Evolutionary conservation across 2,888 invertebrate genomes (phyloP).

Genomic region (Cecidostiba fungosa): DNA sequence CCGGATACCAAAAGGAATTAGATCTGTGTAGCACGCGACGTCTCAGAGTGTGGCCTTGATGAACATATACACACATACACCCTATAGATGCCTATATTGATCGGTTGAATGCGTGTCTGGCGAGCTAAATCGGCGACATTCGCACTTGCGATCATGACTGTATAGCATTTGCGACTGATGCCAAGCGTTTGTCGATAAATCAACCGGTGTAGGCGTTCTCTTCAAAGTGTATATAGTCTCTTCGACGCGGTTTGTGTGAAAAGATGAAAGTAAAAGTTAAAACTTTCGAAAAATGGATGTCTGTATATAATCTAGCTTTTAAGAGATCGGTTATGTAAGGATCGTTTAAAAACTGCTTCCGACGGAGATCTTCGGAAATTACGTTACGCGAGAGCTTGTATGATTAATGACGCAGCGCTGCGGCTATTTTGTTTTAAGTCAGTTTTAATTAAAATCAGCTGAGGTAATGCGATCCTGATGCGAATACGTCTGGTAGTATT

Average conservation of each 20-base stretch:
- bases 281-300: conserved; percentile 37
- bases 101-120: conserved; percentile 33
- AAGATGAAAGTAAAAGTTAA: conserved; percentile 33
- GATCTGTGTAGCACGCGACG: neutral
- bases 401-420: neutral
- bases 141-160: conserved; percentile 5
- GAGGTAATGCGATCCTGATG: neutral
- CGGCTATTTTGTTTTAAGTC: neutral
- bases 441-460: neutral
- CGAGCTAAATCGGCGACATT: conserved; percentile 9
- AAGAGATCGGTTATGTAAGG: neutral
- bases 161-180: neutral
- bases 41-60: neutral
- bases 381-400: neutral
- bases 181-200: neutral
- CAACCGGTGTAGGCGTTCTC: neutral
- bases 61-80: neutral
- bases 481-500: neutral
- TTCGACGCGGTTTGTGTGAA: neutral
- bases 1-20: neutral
- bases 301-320: neutral
- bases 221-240: neutral
- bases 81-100: conserved; percentile 34
- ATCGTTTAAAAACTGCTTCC: neutral
- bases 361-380: neutral